phyloP scores from a whole-genome alignment of 2,888 invertebrate genomes.

The Sinohyriopsis cumingii region DNA sequence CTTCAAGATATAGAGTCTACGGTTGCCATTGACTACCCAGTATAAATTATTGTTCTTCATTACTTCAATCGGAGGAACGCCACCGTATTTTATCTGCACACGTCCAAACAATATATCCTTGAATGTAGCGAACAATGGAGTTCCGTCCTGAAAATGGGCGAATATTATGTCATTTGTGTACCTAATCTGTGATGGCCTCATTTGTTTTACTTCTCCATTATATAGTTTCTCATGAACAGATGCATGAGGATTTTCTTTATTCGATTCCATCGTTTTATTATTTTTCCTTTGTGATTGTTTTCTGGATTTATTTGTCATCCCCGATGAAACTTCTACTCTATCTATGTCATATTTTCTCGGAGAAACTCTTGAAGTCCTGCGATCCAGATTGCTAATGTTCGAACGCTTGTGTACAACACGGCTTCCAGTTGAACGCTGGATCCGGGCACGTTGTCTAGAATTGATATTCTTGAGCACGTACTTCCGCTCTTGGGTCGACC shows the following conservation, averaged over 20 bases:
- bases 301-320: no score
- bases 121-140: constrained; percentile 32
- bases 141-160: constrained; percentile 34
- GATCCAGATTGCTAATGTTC: not conserved
- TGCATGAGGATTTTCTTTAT: no score
- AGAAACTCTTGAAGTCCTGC: not conserved
- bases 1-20: constrained; percentile 29
- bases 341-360: no score
- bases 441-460: no score
- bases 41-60: constrained; percentile 26
- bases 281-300: no score
- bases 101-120: constrained; percentile 24
- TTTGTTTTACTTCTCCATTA: constrained; percentile 27
- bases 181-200: constrained; percentile 34
- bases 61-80: constrained; percentile 34
- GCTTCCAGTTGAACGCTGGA: not conserved
- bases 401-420: not conserved
- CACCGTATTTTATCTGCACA: constrained; percentile 30
- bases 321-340: no score
- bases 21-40: constrained; percentile 41
- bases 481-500: no score
- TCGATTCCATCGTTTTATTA: no score
- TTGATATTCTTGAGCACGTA: no score
- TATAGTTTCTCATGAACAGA: constrained; percentile 17
- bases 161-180: constrained; percentile 38